phyloP scores from a whole-genome alignment of 2,888 invertebrate species.

The Psylliodes chrysocephalus region DNA sequence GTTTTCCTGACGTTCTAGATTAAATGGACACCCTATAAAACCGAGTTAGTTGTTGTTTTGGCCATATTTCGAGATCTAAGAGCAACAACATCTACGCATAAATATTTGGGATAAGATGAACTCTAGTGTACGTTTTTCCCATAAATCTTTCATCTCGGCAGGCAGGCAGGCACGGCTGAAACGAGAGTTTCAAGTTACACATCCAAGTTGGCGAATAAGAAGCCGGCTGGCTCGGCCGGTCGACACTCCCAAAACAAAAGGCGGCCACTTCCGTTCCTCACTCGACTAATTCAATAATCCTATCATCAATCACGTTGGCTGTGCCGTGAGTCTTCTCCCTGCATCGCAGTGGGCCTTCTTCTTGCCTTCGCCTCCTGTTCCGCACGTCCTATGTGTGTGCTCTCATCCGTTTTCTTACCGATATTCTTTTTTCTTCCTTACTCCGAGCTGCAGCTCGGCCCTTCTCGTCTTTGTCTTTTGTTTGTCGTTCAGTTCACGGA shows the following conservation, averaged over 20 bases:
- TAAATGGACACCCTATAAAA: too few relatives aligned
- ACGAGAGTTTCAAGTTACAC: constrained; percentile 14
- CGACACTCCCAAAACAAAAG: constrained; percentile 60
- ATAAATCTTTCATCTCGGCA: too few relatives aligned
- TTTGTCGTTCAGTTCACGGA: neutral
- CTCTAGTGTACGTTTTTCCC: too few relatives aligned
- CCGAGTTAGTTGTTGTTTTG: too few relatives aligned
- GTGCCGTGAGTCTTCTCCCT: constrained; percentile 15
- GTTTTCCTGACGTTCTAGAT: too few relatives aligned
- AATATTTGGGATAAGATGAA: too few relatives aligned
- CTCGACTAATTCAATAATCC: constrained; percentile 55
- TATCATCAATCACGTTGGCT: constrained; percentile 53
- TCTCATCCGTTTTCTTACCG: neutral
- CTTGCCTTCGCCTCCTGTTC: constrained; percentile 18
- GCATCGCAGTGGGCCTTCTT: constrained; percentile 31
- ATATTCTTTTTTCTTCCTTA: neutral
- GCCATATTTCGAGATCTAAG: too few relatives aligned
- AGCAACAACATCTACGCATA: too few relatives aligned
- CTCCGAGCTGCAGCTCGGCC: neutral
- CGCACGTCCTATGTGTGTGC: constrained; percentile 15
- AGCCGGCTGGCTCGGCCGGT: constrained; percentile 46
- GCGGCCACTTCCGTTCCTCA: constrained; percentile 57
- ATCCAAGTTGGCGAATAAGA: constrained; percentile 52
- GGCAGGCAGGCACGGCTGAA: neutral
- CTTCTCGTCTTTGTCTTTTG: neutral